A percentile compares a stretch with the other conserved stretches of the same genome.
phyloP scores from a whole-genome alignment of 2,797 vertebrate genomes.

The Craterocephalus amniculus region DNA sequence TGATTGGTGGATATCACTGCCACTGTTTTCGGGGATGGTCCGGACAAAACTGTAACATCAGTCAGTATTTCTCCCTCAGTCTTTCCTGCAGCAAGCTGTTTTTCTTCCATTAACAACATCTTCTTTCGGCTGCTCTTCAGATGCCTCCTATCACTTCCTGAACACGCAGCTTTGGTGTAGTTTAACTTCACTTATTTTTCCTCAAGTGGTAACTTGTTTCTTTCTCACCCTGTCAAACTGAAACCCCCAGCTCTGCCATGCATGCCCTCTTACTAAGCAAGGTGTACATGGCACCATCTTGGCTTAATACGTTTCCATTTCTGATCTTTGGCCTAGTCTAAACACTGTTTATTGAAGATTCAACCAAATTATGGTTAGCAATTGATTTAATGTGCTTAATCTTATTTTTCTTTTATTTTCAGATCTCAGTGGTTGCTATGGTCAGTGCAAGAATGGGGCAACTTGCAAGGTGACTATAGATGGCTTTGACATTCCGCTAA shows the following conservation, averaged over 20 bases:
- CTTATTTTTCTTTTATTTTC: conserved; percentile 28
- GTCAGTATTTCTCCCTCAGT: conserved; percentile 89
- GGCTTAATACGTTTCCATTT: conserved; percentile 51
- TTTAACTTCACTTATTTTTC: conserved; percentile 46
- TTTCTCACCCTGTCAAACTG: conserved; percentile 36
- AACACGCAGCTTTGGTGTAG: conserved; percentile 37
- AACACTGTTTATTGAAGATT: conserved; percentile 13
- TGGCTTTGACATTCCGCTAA: neutral
- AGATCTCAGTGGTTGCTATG: conserved; percentile 88
- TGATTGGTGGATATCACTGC: conserved; percentile 99
- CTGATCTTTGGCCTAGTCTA: conserved; percentile 39
- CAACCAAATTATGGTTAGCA: neutral
- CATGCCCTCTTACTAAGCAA: conserved; percentile 43
- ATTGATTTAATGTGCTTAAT: neutral
- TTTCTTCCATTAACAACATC: conserved; percentile 17
- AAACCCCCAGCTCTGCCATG: conserved; percentile 40
- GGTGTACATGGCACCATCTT: conserved; percentile 22
- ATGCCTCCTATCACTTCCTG: conserved; percentile 43
- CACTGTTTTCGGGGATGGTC: conserved; percentile 96
- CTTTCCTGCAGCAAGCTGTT: conserved; percentile 23
- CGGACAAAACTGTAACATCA: conserved; percentile 96
- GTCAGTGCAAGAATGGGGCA: conserved; percentile 92
- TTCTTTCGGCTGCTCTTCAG: conserved; percentile 29
- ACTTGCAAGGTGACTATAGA: conserved; percentile 88
- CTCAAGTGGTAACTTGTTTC: conserved; percentile 55